A percentile compares a stretch with the other conserved stretches of the same genome.
Conservation (phyloP, 35 echinoderm and acorn worm species). For the Lytechinus variegatus region DNA sequence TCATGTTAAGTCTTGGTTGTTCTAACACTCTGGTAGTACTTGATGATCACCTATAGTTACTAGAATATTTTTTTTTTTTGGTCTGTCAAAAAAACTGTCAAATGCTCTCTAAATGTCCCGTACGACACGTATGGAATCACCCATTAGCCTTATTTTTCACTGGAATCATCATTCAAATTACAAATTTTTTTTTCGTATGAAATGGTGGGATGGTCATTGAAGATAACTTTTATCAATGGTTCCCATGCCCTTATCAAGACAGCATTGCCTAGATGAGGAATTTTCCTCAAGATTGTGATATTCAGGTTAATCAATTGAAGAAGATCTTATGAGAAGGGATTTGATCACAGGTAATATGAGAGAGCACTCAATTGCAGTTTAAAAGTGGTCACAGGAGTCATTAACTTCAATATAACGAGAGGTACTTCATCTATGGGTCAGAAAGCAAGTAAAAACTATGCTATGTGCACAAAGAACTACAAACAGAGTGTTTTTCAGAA, state of each 20-base stretch:
- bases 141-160: too few species aligned
- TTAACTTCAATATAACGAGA: background rate
- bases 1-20: too few species aligned
- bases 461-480: background rate
- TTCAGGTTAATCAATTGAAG: constrained; percentile 12
- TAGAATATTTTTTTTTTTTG: too few species aligned
- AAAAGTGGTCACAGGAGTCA: background rate
- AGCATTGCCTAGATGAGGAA: background rate
- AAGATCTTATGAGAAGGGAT: background rate
- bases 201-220: too few species aligned
- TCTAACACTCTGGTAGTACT: too few species aligned
- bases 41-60: too few species aligned
- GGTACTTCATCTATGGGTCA: background rate
- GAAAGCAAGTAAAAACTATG: background rate
- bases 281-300: background rate
- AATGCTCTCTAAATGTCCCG: too few species aligned
- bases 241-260: background rate
- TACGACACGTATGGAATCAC: too few species aligned
- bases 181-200: too few species aligned
- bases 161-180: too few species aligned
- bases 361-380: background rate
- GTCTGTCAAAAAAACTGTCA: too few species aligned
- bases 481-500: background rate
- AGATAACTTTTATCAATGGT: background rate
- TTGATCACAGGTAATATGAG: background rate